These are phyloP conservation scores for Apis mellifera DNA, from an alignment of 1,140 invertebrate genomes.

Conservation along the genomic window Amel_HAv3.1 CM009945.2:8962501-8963000, in stretches of 20 bases:
- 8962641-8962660: neutral
- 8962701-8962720: neutral
- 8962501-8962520: no score
- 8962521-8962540: neutral
- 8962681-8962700: neutral
- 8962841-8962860: no score
- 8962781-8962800: no score
- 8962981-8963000: neutral
- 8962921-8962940: neutral
- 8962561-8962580: neutral
- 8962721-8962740: neutral
- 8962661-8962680: neutral
- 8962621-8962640: neutral
- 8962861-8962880: no score
- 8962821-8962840: no score
- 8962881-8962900: neutral
- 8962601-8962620: neutral
- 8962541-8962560: neutral
- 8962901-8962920: no score
- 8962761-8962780: no score
- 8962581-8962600: constrained; percentile 1
- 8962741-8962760: no score
- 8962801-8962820: no score
- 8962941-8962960: neutral
- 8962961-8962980: neutral